phyloP scores from a whole-genome alignment of 2,888 invertebrate genomes.

The Notocelia uddmanniana region DNA sequence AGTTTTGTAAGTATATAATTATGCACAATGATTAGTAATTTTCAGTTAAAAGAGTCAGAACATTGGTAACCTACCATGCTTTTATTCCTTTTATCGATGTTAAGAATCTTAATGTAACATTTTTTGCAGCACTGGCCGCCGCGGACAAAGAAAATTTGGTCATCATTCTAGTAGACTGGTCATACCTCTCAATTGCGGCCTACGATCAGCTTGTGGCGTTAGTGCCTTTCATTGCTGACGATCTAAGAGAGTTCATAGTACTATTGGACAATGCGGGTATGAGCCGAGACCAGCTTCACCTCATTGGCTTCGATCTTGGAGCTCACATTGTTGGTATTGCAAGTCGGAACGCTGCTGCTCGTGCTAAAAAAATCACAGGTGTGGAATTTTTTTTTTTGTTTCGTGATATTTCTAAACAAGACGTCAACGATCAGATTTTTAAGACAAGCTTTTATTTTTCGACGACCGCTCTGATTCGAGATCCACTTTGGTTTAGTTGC shows the following conservation, averaged over 20 bases:
- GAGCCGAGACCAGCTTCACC: slow-evolving; percentile 15
- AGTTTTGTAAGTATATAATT: neutral
- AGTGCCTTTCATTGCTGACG: slow-evolving; percentile 27
- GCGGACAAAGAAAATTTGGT: neutral
- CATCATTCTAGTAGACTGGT: slow-evolving; percentile 31
- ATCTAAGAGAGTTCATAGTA: slow-evolving; percentile 17
- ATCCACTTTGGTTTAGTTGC: too few relatives aligned
- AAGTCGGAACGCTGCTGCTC: slow-evolving; percentile 8
- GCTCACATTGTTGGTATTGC: slow-evolving; percentile 44
- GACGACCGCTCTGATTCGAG: too few relatives aligned
- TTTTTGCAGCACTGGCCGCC: slow-evolving; percentile 7
- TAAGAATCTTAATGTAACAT: neutral
- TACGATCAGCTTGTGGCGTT: neutral
- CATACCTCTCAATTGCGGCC: neutral
- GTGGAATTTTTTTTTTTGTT: neutral
- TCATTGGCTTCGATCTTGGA: slow-evolving; percentile 46
- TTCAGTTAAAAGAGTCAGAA: too few relatives aligned
- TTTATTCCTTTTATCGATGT: too few relatives aligned
- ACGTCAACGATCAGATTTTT: too few relatives aligned
- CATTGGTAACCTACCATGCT: too few relatives aligned
- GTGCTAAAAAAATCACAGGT: slow-evolving; percentile 45
- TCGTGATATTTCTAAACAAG: too few relatives aligned
- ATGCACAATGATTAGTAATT: neutral
- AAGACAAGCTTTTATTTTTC: too few relatives aligned
- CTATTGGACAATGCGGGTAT: neutral